Percentiles rank a stretch among this genome's conserved stretches.
Evolutionary conservation across 2,888 invertebrate species (phyloP).

Genomic region (Melinopterus prodromus): DNA sequence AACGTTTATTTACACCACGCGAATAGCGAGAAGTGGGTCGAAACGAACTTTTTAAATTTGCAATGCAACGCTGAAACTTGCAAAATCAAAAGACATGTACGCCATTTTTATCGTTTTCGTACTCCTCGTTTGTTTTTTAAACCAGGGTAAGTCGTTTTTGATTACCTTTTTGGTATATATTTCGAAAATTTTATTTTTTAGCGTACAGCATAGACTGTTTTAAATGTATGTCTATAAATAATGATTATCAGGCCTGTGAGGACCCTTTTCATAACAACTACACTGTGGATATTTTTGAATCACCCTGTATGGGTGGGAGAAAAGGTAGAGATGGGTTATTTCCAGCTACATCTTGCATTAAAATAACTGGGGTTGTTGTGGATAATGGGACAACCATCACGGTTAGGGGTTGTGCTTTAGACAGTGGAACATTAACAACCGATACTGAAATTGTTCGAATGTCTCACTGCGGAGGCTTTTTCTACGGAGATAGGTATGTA

Average conservation of each 20-base stretch:
- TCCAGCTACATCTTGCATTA: slow-evolving; percentile 97
- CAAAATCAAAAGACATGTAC: not conserved
- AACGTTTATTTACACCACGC: slow-evolving; percentile 16
- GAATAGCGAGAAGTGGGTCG: slow-evolving; percentile 14
- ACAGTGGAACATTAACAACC: slow-evolving; percentile 93
- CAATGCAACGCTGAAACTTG: not conserved
- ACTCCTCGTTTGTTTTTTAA: not conserved
- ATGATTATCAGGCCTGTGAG: slow-evolving; percentile 87
- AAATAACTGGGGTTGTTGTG: slow-evolving; percentile 87
- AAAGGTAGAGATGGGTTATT: slow-evolving; percentile 93
- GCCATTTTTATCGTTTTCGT: not conserved
- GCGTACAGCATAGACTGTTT: slow-evolving; percentile 89
- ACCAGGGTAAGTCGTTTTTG: not conserved
- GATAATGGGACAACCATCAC: slow-evolving; percentile 83
- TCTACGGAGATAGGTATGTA: slow-evolving; percentile 83
- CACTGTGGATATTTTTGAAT: slow-evolving; percentile 82
- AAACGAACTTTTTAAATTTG: not conserved
- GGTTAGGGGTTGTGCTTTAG: slow-evolving; percentile 93
- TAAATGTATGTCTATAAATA: slow-evolving; percentile 94
- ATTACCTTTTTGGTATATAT: not conserved
- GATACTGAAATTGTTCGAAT: slow-evolving; percentile 96
- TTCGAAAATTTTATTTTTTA: slow-evolving; percentile 49
- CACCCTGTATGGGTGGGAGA: slow-evolving; percentile 93
- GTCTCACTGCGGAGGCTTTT: slow-evolving; percentile 97
- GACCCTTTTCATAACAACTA: slow-evolving; percentile 96